Evolutionary conservation across 1,140 invertebrate species (phyloP).

Genomic region (Apocrypta bakeri): DNA sequence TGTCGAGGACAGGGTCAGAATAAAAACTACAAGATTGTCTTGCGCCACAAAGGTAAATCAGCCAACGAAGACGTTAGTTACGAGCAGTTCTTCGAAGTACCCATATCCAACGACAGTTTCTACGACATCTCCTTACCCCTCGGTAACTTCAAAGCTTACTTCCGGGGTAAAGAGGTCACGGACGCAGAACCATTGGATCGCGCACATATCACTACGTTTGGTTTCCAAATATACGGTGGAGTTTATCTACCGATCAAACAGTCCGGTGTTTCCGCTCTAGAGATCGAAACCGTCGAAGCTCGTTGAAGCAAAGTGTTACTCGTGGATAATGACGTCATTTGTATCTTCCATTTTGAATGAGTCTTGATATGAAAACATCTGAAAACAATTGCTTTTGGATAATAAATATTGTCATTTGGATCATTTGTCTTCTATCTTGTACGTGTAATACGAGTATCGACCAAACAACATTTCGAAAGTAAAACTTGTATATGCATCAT

Average conservation of each 20-base stretch:
- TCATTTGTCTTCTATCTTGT: background rate
- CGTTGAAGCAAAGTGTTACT: no score
- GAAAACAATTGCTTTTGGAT: background rate
- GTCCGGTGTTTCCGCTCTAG: conserved; percentile 79
- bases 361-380: background rate
- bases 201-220: conserved; percentile 78
- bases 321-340: no score
- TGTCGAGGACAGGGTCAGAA: conserved; percentile 78
- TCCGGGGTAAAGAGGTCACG: conserved; percentile 76
- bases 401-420: background rate
- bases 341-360: no score
- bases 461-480: background rate
- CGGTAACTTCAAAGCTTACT: conserved; percentile 79
- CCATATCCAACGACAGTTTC: conserved; percentile 75
- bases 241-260: conserved; percentile 81
- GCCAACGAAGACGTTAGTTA: conserved; percentile 77
- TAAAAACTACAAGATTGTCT: conserved; percentile 77
- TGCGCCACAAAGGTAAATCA: conserved; percentile 77
- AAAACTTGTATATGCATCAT: no score
- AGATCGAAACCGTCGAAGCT: conserved; percentile 76
- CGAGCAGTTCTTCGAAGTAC: conserved; percentile 76
- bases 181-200: conserved; percentile 77
- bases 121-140: conserved; percentile 74
- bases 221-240: conserved; percentile 82
- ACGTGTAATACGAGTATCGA: background rate